Evolutionary conservation across 53 echinoderm and acorn worm genomes (phyloP), one percentile per base, ranked within the genome.

Genomic region (Arbacia lixula): DNA sequence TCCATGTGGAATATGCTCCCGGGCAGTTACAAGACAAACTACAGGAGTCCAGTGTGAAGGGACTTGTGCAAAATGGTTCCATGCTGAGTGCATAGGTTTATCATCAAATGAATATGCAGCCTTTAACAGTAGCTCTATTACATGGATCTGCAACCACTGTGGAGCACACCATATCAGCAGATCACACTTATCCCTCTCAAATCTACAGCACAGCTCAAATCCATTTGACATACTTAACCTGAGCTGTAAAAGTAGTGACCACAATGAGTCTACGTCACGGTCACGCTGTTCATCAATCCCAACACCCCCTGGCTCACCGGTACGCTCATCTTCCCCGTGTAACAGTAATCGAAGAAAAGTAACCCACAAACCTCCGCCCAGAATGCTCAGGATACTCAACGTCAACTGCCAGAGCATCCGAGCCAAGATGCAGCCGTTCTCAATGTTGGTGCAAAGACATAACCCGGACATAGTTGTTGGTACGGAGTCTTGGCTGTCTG

Each of bases 401-500:
- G 65, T 66, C 3, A 66, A 87, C 68, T 87, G 66, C 43, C 78
- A 87, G 65, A 88, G 83, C 53, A 49, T 71, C n/a, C 36, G 66
- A 57, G 73, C 46, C 3, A 84, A 84, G 41, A 39, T 63, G 53
- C 69, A 85, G 12, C 31, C 40, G 6, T 53, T 76, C 32, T 27
- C 36, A 2, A 28, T 32, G 20, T 41, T 89, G 36, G 51, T 83
- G 5, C 50, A 85, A n/a, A 30, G 34, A 36, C 60, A 79, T 30
- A 46, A 85, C 36, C 82, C 81, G 11, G 90, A 81, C 52, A 61
- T 90, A 0, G 71, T 80, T 9, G 42, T 61, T 22, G 90, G 62
- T 14, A 90, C 90, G 10, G 90, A 90, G 53, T 86, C 90, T 12
- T 90, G 86, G 78, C 30, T 86, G 55, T 25, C 25, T 53, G 53